Evolutionary conservation across 2,797 vertebrate species (phyloP), one percentile per base, ranked within the genome.

Genomic region (Phoeniculus purpureus): DNA sequence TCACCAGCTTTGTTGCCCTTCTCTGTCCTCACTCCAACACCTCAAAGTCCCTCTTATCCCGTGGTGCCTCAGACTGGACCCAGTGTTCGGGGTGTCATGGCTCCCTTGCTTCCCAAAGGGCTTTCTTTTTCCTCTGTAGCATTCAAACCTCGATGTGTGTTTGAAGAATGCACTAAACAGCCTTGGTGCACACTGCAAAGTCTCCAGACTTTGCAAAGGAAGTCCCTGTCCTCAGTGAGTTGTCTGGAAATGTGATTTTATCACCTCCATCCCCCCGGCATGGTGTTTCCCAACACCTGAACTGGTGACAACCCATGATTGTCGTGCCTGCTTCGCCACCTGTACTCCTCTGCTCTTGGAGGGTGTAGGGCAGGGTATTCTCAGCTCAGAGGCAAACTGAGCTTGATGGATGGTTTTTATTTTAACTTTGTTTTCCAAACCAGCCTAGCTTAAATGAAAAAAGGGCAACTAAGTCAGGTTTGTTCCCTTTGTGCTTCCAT

Each of bases 201-300:
- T n/a, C 19, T 11, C 64, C 15, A 18, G 45, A 6, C 21, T 25
- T 34, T 32, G 50, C n/a, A 34, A 20, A 74, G 50, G 75, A 66
- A 11, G 14, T 3, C 0, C 0, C 22, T 68, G 37, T 62, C 32
- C 45, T 84, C n/a, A 5, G 7, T 9, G 27, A 54, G 3, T 22
- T 72, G 7, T 51, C 27, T 48, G 37, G 55, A 61, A 47, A 19
- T 0, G 1, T 0, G 3, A 0, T 87, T 50, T 67, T 64, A 27
- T 58, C 66, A 29, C 64, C 14, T 80, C 47, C 71, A 4, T 84
- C 22, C 34, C 34, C 20, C n/a, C 74, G 51, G 31, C 25, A 8
- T 34, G 40, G 14, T 32, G 54, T 32, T 85, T 31, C 17, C 26
- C 10, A 27, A 6, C 25, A n/a, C 23, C 3, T 25, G 51, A 55